These are phyloP conservation scores for Drosophila imparisetae DNA, from an alignment of 2,888 invertebrate genomes.

Conservation along the genomic window DNA sequence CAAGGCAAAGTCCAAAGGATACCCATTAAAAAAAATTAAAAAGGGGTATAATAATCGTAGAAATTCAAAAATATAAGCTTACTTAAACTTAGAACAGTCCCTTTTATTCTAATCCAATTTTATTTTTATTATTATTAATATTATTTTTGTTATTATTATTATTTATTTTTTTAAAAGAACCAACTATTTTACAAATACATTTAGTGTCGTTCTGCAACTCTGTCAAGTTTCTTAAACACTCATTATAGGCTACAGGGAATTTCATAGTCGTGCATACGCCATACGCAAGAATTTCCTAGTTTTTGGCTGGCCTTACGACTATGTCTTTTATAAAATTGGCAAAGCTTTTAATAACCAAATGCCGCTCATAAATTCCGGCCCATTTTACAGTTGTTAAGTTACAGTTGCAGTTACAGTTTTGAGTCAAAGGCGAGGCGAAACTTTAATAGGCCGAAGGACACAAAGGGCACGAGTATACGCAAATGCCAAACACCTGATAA, in stretches of 20 bases:
- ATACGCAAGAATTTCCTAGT: background rate
- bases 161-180: too few species aligned
- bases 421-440: slow-evolving; percentile 4
- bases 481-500: slow-evolving; percentile 60
- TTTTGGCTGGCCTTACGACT: slow-evolving; percentile 12
- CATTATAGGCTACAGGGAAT: background rate
- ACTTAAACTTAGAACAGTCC: background rate
- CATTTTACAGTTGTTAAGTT: slow-evolving; percentile 31
- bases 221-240: background rate
- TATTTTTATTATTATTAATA: background rate
- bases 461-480: slow-evolving; percentile 41
- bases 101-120: background rate
- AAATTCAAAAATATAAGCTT: background rate
- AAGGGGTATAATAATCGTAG: background rate
- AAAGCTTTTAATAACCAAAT: slow-evolving; percentile 49
- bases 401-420: background rate
- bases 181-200: background rate
- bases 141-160: background rate
- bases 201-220: background rate
- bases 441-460: slow-evolving; percentile 41
- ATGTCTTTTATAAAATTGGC: slow-evolving; percentile 38
- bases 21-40: background rate
- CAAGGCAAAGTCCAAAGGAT: slow-evolving; percentile 11
- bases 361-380: slow-evolving; percentile 23
- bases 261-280: too few species aligned